These are phyloP conservation scores for Coilia nasus DNA, from an alignment of 2,797 vertebrate species.

Conservation along the genomic window DNA sequence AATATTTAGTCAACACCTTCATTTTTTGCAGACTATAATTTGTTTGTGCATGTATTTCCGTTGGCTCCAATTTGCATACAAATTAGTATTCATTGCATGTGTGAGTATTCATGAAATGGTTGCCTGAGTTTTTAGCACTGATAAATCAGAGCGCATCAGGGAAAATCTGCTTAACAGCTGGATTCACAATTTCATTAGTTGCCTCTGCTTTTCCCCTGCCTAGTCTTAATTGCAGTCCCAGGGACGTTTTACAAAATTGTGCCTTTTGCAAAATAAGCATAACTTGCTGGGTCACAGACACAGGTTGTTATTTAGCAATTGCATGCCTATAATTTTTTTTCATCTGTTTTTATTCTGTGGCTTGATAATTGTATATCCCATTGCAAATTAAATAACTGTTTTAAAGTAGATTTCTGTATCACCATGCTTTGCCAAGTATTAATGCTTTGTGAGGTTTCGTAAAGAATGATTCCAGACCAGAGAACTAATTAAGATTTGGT, in stretches of 20 bases:
- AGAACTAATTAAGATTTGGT: background rate
- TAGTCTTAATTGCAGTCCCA: conserved; percentile 64
- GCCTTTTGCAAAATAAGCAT: conserved; percentile 59
- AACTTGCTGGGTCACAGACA: conserved; percentile 59
- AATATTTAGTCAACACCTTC: background rate
- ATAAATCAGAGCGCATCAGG: conserved; percentile 57
- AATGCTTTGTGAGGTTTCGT: background rate
- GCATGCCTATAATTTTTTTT: conserved; percentile 63
- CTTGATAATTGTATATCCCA: background rate
- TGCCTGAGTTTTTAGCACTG: conserved; percentile 63
- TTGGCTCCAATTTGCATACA: conserved; percentile 11
- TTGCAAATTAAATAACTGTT: conserved; percentile 9
- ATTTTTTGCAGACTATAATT: conserved; percentile 1
- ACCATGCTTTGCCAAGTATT: background rate
- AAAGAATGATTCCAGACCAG: background rate
- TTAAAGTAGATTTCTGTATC: background rate
- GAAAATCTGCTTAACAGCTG: conserved; percentile 65
- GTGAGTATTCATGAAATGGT: conserved; percentile 46
- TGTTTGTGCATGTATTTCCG: background rate
- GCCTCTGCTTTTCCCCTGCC: conserved; percentile 62
- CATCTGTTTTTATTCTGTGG: conserved; percentile 22
- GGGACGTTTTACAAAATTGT: conserved; percentile 60
- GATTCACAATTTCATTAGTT: conserved; percentile 65
- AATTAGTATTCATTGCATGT: conserved; percentile 17
- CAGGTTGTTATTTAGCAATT: conserved; percentile 57